Conservation (phyloP, 2,888 invertebrate genomes). For the Stegana nigrithorax region DNA sequence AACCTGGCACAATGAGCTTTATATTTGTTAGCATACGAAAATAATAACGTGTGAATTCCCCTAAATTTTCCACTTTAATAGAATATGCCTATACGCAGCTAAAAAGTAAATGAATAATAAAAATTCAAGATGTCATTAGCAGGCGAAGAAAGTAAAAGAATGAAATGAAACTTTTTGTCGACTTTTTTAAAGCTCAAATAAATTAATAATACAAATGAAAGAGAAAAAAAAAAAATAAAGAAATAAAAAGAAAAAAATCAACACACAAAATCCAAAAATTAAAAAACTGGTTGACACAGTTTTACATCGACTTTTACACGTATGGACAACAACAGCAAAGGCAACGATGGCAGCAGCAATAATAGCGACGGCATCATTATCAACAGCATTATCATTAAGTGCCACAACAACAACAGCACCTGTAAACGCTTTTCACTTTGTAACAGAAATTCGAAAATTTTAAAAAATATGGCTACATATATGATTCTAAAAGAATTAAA, state of each 20-base stretch:
- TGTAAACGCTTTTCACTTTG: conserved; percentile 35
- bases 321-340: conserved; percentile 30
- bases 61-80: too few relatives aligned
- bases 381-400: conserved; percentile 20
- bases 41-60: too few relatives aligned
- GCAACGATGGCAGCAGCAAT: conserved; percentile 12
- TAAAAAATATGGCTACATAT: background rate
- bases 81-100: too few relatives aligned
- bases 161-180: too few relatives aligned
- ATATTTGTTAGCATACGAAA: too few relatives aligned
- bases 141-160: too few relatives aligned
- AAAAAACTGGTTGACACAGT: conserved; percentile 58
- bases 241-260: background rate
- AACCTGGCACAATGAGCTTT: too few relatives aligned
- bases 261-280: too few relatives aligned
- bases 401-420: conserved; percentile 20
- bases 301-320: conserved; percentile 57
- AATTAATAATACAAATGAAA: conserved; percentile 18
- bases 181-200: too few relatives aligned
- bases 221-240: background rate
- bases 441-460: conserved; percentile 33
- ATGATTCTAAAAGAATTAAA: background rate
- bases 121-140: too few relatives aligned
- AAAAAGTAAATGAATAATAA: too few relatives aligned
- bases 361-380: conserved; percentile 25